Conservation (phyloP, 2,113 vertebrate genomes). For the Gymnogyps californianus region DNA sequence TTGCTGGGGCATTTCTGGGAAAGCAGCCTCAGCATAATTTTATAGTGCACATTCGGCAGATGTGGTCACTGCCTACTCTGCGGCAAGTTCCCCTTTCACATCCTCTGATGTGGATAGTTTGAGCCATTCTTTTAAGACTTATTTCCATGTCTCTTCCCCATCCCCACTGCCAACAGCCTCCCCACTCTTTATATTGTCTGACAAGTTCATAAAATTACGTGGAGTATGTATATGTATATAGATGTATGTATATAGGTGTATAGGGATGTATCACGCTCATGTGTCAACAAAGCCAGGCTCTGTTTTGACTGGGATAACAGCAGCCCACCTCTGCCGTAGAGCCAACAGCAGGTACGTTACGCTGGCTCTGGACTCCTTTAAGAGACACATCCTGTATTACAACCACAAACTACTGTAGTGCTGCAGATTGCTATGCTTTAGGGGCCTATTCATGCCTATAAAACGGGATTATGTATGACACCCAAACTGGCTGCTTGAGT, state of each 20-base stretch:
- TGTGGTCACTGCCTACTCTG: background rate
- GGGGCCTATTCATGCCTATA: background rate
- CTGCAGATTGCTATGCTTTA: background rate
- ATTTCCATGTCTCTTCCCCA: background rate
- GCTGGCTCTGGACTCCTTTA: background rate
- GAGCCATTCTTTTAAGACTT: background rate
- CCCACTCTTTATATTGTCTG: background rate
- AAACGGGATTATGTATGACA: background rate
- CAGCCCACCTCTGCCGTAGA: background rate
- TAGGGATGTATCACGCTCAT: rapidly evolving
- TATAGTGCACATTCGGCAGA: background rate
- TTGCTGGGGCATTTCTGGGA: background rate
- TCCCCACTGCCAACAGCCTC: background rate
- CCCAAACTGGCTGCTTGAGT: background rate
- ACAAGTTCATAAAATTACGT: background rate
- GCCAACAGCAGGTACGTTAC: background rate
- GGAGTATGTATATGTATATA: rapidly evolving
- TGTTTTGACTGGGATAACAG: background rate
- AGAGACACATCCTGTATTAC: background rate
- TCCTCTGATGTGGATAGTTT: background rate
- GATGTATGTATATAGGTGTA: too few relatives aligned
- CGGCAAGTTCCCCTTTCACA: background rate
- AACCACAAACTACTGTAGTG: rapidly evolving
- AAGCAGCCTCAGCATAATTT: background rate
- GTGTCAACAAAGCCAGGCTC: background rate